Base-by-base conservation (phyloP, 1,140 invertebrate species). In the Linepithema humile region DNA sequence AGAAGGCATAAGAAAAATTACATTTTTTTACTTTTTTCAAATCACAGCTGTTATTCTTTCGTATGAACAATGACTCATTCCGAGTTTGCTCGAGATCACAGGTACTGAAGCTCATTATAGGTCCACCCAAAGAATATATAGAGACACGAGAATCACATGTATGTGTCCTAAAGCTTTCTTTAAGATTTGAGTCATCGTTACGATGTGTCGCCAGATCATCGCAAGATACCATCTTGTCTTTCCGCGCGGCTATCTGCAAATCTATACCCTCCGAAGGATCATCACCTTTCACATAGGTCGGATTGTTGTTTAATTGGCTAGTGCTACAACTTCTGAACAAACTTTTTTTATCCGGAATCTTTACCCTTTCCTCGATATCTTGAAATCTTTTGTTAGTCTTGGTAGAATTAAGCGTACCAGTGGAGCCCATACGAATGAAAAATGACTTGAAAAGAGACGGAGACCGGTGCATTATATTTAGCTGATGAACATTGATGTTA, bases 211-310 rank as follows among this genome's bases (percentile, higher is more conserved):
- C 91, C 74, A 94, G 80, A 65, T 94, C 92, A 77, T 94, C 93
- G 83, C 94, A 94, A 6, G 94, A 94, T 15, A 94, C 85, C 0
- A 93, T 94, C 35, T 94, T 94, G 86, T 94, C 91, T 85, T 94
- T 92, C 89, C 93, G 89, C 43, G 93, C 93, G 17, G 92, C 89
- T 60, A 95, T 95, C 84, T 95, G 95, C 55, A 97, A 94, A 90
- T 97, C 97, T 59, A 97, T 95, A 20, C 97, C 97, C 88, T 97
- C 97, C 9, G 96, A 96, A 17, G 97, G 97, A 94, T 97, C 97
- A 87, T 97, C 97, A 50, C 96, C 96, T 90, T 97, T 97, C 17
- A 97, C 95, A 90, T 97, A 97, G n/a, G 96, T 96, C 0, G 96
- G 96, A 80, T 95, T 95, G 53, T 94, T 95, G 70, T 95, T 95